phyloP scores from a whole-genome alignment of 2,113 vertebrate species.

The Pterocles burchelli region DNA sequence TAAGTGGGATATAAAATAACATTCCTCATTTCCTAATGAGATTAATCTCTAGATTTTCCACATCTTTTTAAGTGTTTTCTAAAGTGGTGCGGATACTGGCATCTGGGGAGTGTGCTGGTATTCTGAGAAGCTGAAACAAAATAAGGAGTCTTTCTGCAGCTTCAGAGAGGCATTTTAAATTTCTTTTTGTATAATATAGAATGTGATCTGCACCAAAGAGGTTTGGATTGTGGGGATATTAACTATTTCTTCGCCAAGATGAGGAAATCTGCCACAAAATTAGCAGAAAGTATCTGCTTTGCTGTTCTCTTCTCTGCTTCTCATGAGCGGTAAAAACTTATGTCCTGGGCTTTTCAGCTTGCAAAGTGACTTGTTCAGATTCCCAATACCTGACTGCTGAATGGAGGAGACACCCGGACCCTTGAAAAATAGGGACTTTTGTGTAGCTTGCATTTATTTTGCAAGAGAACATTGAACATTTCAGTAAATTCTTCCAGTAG shows the following conservation, averaged over 20 bases:
- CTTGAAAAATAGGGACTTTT: not conserved
- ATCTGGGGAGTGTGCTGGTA: not conserved
- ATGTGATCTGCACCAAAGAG: not conserved
- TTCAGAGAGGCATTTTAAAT: not conserved
- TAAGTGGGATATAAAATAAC: not conserved
- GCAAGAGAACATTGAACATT: not conserved
- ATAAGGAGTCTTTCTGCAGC: not conserved
- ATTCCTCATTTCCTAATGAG: not conserved
- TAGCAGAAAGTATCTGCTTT: not conserved
- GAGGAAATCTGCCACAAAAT: not conserved
- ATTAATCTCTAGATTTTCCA: not conserved
- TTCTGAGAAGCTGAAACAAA: not conserved
- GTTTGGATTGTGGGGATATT: not conserved
- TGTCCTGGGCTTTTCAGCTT: not conserved
- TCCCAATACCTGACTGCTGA: not conserved
- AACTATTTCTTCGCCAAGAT: not conserved
- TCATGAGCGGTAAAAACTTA: not conserved
- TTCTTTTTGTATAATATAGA: not conserved
- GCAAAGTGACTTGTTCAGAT: not conserved
- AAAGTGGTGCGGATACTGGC: not conserved
- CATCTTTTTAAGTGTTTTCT: not conserved
- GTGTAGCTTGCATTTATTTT: not conserved
- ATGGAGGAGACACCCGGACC: not conserved
- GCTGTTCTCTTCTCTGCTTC: not conserved
- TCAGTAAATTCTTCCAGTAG: not conserved